Percentiles rank a stretch among this genome's conserved stretches.
phyloP scores from a whole-genome alignment of 2,888 invertebrate genomes.

The Linnaemya tessellans region DNA sequence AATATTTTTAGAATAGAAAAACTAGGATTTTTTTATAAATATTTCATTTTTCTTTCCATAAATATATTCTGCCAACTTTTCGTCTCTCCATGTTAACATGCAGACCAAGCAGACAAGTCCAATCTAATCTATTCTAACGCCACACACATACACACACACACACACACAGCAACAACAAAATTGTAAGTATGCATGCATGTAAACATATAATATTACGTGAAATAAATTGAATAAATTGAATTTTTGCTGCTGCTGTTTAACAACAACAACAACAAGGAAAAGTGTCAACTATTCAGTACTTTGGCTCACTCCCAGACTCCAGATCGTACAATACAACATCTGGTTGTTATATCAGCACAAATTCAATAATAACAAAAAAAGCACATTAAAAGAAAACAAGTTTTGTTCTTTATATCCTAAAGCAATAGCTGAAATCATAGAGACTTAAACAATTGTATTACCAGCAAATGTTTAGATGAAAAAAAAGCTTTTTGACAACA shows the following conservation, averaged over 20 bases:
- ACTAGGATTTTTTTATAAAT: too few relatives aligned
- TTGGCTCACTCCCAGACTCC: conserved; percentile 25
- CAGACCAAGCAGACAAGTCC: background rate
- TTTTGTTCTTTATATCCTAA: conserved; percentile 28
- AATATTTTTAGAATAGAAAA: too few relatives aligned
- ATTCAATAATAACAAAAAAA: conserved; percentile 2
- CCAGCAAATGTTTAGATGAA: conserved; percentile 4
- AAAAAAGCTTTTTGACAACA: background rate
- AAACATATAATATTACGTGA: background rate
- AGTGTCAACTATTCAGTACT: conserved; percentile 23
- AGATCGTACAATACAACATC: conserved; percentile 37
- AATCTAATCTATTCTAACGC: background rate
- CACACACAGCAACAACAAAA: background rate
- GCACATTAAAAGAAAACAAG: conserved; percentile 7
- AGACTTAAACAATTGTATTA: conserved; percentile 21
- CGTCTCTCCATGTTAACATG: too few relatives aligned
- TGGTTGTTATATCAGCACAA: conserved; percentile 32
- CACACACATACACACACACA: background rate
- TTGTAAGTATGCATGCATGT: background rate
- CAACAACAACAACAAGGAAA: conserved; percentile 26
- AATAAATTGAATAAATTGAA: conserved; percentile 25
- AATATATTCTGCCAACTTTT: too few relatives aligned
- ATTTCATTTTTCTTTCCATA: too few relatives aligned
- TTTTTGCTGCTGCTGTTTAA: background rate
- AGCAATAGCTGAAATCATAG: conserved; percentile 16